A percentile compares a stretch with the other conserved stretches of the same genome.
Evolutionary conservation across 2,888 invertebrate species (phyloP).

Genomic region (Fabriciana adippe): DNA sequence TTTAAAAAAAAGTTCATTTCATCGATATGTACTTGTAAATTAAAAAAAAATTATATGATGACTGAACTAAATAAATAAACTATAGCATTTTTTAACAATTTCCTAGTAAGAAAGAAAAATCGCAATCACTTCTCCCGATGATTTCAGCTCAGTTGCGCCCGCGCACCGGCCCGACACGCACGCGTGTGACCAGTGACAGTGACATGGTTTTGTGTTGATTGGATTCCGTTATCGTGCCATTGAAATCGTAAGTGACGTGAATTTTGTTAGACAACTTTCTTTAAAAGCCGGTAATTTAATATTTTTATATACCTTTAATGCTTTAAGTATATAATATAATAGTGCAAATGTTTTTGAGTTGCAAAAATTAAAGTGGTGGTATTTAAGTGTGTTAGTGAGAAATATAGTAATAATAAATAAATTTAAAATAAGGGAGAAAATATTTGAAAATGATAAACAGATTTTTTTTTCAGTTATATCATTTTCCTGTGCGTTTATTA

Average conservation of each 20-base stretch:
- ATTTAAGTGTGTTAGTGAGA: not conserved
- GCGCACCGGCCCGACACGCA: conserved; percentile 55
- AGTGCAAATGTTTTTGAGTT: not conserved
- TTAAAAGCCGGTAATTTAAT: conserved; percentile 7
- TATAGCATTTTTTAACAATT: conserved; percentile 24
- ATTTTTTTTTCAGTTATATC: conserved; percentile 5
- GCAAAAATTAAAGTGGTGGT: not conserved
- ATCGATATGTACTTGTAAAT: not conserved
- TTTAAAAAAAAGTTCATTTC: no score
- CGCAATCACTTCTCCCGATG: conserved; percentile 35
- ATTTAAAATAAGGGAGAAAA: not conserved
- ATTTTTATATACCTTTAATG: not conserved
- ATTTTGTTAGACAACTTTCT: conserved; percentile 25
- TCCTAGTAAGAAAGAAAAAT: conserved; percentile 39
- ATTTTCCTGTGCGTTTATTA: conserved; percentile 15
- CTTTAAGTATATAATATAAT: not conserved
- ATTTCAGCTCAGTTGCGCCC: conserved; percentile 52
- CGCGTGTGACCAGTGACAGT: conserved; percentile 68
- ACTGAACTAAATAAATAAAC: conserved; percentile 13
- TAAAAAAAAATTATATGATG: not conserved
- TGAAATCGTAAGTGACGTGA: conserved; percentile 63
- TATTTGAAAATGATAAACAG: conserved; percentile 7
- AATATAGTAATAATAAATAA: not conserved
- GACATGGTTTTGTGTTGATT: conserved; percentile 76
- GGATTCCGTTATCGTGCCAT: conserved; percentile 70